A percentile compares a stretch with the other conserved stretches of the same genome.
Evolutionary conservation across 2,888 invertebrate species (phyloP).

Genomic region (Pardosa pseudoannulata): DNA sequence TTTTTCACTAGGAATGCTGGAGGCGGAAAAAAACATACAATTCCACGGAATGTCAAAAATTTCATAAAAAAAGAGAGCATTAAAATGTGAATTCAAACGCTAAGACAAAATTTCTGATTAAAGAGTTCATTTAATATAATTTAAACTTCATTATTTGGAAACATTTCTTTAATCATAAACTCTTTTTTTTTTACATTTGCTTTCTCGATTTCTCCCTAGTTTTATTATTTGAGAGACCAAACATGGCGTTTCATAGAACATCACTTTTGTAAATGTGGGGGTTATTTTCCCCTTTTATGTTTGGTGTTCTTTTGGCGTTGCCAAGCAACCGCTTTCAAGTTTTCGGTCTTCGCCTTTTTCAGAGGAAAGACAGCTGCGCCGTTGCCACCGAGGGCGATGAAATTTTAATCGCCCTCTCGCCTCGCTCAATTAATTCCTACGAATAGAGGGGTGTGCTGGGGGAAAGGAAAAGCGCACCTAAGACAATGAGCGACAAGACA

Average conservation of each 20-base stretch:
- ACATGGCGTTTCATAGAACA: neutral
- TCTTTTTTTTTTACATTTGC: neutral
- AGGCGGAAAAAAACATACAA: too few relatives aligned
- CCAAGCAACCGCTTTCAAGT: constrained; percentile 61
- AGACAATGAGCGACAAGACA: constrained; percentile 44
- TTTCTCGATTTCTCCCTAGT: neutral
- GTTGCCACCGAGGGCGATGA: constrained; percentile 66
- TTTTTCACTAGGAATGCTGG: too few relatives aligned
- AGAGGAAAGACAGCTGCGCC: constrained; percentile 51
- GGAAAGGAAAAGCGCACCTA: constrained; percentile 18
- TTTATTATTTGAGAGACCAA: neutral
- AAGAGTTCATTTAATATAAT: neutral
- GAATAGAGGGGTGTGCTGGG: neutral
- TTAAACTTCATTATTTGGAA: neutral
- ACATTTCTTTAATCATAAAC: neutral
- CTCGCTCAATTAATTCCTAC: constrained; percentile 63
- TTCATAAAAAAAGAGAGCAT: too few relatives aligned
- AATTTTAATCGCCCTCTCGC: constrained; percentile 71
- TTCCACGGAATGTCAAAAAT: too few relatives aligned
- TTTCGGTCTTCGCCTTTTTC: constrained; percentile 29
- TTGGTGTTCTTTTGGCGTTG: constrained; percentile 55
- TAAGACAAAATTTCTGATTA: neutral
- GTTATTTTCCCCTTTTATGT: neutral
- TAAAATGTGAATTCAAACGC: too few relatives aligned
- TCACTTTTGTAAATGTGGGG: neutral